phyloP scores from a whole-genome alignment of 2,888 invertebrate genomes.

The Dichetophora obliterata region DNA sequence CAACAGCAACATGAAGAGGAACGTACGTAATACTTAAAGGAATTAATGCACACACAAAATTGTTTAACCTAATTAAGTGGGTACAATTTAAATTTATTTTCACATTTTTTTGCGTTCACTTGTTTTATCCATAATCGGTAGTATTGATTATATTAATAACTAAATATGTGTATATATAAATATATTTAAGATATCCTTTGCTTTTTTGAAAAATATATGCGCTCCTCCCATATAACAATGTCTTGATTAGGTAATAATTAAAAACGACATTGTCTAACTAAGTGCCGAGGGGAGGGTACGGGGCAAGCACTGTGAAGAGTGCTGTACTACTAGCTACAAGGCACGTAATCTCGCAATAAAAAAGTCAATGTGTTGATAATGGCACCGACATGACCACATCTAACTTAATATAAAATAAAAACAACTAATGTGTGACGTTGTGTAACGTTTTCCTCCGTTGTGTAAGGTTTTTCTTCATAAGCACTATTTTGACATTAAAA shows the following conservation, averaged over 20 bases:
- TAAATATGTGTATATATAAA: too few species aligned
- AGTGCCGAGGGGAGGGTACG: too few species aligned
- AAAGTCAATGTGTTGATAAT: neutral
- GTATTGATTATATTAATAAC: neutral
- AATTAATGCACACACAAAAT: neutral
- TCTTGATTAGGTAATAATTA: slow-evolving; percentile 7
- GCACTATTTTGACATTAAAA: too few species aligned
- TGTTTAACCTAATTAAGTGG: neutral
- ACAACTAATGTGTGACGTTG: neutral
- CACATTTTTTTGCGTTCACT: neutral
- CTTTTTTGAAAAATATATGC: neutral
- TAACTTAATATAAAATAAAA: neutral
- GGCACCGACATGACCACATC: too few species aligned
- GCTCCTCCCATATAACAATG: neutral
- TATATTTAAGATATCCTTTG: neutral
- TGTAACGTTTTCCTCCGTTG: neutral
- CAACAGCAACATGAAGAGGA: slow-evolving; percentile 28
- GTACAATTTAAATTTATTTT: neutral
- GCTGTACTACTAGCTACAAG: neutral
- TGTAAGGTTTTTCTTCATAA: too few species aligned
- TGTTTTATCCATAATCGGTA: neutral
- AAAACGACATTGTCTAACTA: neutral
- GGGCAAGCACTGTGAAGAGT: neutral
- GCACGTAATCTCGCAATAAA: neutral
- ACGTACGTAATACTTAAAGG: slow-evolving; percentile 23